phyloP scores from a whole-genome alignment of 2,113 vertebrate genomes.

The Cephalopholis sonnerati region DNA sequence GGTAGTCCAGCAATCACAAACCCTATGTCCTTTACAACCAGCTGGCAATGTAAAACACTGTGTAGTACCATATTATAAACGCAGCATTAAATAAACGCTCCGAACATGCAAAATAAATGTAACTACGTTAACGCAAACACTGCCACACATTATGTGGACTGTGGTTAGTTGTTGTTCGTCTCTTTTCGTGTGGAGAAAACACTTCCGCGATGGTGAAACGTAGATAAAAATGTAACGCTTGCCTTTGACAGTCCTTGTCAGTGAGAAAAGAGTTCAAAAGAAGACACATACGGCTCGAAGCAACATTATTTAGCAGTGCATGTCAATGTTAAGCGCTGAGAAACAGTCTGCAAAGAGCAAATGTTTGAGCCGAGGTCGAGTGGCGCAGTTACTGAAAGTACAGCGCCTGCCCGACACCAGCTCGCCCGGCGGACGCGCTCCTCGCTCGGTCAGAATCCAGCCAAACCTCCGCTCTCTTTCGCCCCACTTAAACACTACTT shows the following conservation, averaged over 20 bases:
- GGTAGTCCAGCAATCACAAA: slow-evolving; percentile 80
- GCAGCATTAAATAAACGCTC: neutral
- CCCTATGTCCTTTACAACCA: slow-evolving; percentile 80
- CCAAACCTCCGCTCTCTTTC: slow-evolving; percentile 61
- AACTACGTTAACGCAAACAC: slow-evolving; percentile 7
- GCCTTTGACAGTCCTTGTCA: slow-evolving; percentile 61
- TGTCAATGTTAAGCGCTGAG: neutral
- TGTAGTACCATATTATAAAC: slow-evolving; percentile 44
- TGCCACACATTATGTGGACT: slow-evolving; percentile 2
- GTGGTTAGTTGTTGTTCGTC: slow-evolving; percentile 43
- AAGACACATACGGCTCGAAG: neutral
- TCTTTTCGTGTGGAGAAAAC: slow-evolving; percentile 58
- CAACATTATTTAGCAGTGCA: neutral
- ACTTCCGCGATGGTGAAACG: slow-evolving; percentile 85
- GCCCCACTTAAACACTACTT: slow-evolving; percentile 67
- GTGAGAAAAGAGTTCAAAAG: slow-evolving; percentile 50
- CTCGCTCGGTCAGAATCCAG: slow-evolving; percentile 68
- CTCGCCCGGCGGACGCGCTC: slow-evolving; percentile 78
- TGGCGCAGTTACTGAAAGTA: slow-evolving; percentile 82
- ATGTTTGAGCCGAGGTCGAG: slow-evolving; percentile 69
- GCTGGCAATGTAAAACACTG: slow-evolving; percentile 61
- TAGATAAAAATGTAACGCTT: slow-evolving; percentile 49
- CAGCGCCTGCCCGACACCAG: slow-evolving; percentile 67
- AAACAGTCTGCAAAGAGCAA: slow-evolving; percentile 41
- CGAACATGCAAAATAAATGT: slow-evolving; percentile 4